A percentile compares a stretch with the other conserved stretches of the same genome.
These are phyloP conservation scores for Oophaga pumilio DNA, from an alignment of 2,113 vertebrate species.

Conservation along the genomic window DNA sequence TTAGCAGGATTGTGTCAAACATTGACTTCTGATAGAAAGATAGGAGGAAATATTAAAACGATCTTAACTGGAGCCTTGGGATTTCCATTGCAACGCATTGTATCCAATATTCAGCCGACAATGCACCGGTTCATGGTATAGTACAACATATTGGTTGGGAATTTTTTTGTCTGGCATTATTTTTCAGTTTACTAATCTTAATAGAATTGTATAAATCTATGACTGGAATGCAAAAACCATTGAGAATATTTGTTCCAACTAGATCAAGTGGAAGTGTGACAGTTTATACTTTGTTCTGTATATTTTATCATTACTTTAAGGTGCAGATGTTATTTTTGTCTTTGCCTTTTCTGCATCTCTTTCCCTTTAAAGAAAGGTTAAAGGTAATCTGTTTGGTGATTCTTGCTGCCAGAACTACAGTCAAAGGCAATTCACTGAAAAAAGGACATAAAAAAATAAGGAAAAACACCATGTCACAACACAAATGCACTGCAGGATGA, in stretches of 20 bases:
- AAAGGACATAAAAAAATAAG: too few species aligned
- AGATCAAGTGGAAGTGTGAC: too few species aligned
- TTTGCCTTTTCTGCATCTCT: too few species aligned
- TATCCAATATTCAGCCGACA: background rate
- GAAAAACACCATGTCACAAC: too few species aligned
- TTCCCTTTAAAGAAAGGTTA: too few species aligned
- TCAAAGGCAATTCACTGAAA: too few species aligned
- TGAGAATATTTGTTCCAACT: background rate
- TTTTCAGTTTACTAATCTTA: background rate
- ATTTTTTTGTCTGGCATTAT: background rate
- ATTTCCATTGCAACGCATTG: background rate
- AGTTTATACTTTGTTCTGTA: too few species aligned
- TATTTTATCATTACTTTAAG: too few species aligned
- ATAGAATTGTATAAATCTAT: background rate
- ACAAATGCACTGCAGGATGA: too few species aligned
- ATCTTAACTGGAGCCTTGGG: background rate
- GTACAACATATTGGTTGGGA: background rate
- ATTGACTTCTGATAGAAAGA: background rate
- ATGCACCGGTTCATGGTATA: background rate
- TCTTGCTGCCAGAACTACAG: too few species aligned
- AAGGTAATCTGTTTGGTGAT: too few species aligned
- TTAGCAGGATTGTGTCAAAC: background rate
- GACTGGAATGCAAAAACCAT: background rate
- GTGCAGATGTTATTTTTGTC: too few species aligned
- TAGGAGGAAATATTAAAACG: background rate